phyloP scores from a whole-genome alignment of 2,113 vertebrate species.

The Gorilla gorilla region DNA sequence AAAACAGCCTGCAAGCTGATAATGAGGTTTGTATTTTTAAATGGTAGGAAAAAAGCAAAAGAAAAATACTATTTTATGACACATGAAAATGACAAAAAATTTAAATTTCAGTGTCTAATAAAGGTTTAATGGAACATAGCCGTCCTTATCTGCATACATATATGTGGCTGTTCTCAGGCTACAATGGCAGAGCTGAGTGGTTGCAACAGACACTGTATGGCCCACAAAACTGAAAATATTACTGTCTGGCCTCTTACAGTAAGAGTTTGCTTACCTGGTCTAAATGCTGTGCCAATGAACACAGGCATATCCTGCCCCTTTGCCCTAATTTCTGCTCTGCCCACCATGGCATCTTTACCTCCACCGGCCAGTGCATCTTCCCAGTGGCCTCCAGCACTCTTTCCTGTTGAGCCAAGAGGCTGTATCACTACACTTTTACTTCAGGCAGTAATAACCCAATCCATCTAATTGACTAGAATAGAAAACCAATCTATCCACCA shows the following conservation, averaged over 20 bases:
- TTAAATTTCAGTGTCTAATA: not conserved
- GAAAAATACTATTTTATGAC: not conserved
- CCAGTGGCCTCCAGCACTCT: not conserved
- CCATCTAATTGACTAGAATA: not conserved
- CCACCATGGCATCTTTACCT: not conserved
- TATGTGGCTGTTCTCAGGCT: not conserved
- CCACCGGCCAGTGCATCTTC: not conserved
- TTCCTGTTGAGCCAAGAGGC: not conserved
- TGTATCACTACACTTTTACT: not conserved
- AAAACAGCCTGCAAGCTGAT: not conserved
- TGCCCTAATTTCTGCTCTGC: too few species aligned
- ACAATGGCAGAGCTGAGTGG: not conserved
- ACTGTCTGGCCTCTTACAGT: not conserved
- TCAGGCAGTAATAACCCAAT: not conserved
- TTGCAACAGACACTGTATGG: not conserved
- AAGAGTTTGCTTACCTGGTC: not conserved
- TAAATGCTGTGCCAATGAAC: not conserved
- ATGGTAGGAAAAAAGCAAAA: not conserved
- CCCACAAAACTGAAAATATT: not conserved
- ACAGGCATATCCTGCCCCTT: fast-evolving
- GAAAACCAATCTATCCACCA: not conserved
- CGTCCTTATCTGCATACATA: not conserved
- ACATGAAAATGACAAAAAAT: not conserved
- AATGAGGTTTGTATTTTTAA: not conserved
- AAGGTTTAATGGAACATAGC: not conserved